Evolutionary conservation across 2,888 invertebrate genomes (phyloP), one percentile per base, ranked within the genome.

Genomic region (Xanthostigma xanthostigma): DNA sequence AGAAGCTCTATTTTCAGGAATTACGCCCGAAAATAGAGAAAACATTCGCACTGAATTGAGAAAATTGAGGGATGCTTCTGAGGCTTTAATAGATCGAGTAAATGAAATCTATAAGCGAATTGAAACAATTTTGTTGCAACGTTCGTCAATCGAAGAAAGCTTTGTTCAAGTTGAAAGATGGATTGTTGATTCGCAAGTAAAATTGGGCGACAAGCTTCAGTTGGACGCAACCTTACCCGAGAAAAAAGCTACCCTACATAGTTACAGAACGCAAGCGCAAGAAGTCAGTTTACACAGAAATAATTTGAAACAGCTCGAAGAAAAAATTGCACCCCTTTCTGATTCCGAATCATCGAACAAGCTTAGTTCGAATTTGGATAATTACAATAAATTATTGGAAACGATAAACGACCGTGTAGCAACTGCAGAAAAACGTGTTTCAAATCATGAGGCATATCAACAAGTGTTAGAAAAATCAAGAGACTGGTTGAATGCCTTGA

Each of bases 71-170:
- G 84, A 86, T 59, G 78, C 79, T 53, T 89, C 89, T 59, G 94
- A 95, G 66, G 76, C 83, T 44, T 77, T 92, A 42, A 79, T 87
- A 6, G 91, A 89, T 63, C 82, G 84, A 64, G 79, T 91, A 0
- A 91, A 88, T 62, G 79, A 81, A 12, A 78, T 90, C 2, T 80
- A 90, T 55, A 91, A 92, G 64, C 83, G 84, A 58, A 83, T 92
- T 13, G 94, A 95, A 70, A 85, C 84, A 1, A 84, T 87, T 38
- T 76, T 94, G 52, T 84, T 92, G 62, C 90, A 93, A 58, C 78
- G 93, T 65, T 88, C 90, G 4, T 91, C 92, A 1, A 91, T 95
- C 63, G 93, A 94, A 63, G 93, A 94, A 58, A 91, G 89, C 53
- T 85, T 88, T 56, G 81, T 82, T 43, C 91, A 92, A 73, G 81